phyloP scores from a whole-genome alignment of 2,113 vertebrate genomes.

The Lepus americanus region DNA sequence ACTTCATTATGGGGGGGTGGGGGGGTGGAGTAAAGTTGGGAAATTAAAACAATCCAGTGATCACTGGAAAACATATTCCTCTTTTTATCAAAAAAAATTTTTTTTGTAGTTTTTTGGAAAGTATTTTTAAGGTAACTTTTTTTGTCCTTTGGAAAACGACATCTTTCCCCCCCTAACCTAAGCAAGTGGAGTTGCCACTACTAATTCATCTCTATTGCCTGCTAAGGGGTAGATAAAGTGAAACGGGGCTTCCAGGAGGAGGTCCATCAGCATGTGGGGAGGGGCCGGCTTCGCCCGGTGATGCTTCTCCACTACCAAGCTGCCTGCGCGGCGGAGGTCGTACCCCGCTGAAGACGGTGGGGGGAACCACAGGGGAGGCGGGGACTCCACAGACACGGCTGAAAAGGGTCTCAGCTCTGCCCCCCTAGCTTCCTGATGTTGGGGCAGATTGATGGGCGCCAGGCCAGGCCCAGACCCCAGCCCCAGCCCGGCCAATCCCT shows the following conservation, averaged over 20 bases:
- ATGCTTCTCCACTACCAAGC: conserved; percentile 64
- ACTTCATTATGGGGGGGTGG: neutral
- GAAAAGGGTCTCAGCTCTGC: neutral
- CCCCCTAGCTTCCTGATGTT: conserved; percentile 14
- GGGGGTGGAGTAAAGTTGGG: too few species aligned
- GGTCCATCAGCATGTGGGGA: conserved; percentile 74
- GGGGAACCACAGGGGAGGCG: neutral
- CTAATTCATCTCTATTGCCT: conserved; percentile 90
- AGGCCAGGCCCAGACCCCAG: neutral
- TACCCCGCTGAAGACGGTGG: neutral
- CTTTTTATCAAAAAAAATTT: neutral
- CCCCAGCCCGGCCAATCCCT: neutral
- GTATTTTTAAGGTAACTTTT: conserved; percentile 81
- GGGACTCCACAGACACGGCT: conserved; percentile 61
- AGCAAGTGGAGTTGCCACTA: conserved; percentile 94
- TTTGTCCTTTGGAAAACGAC: conserved; percentile 92
- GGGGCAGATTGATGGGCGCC: neutral
- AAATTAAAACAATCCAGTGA: conserved; percentile 75
- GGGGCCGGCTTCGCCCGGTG: conserved; percentile 48
- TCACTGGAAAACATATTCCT: conserved; percentile 76
- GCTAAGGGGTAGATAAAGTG: conserved; percentile 97
- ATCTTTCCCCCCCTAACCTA: conserved; percentile 91
- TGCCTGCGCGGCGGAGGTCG: conserved; percentile 27
- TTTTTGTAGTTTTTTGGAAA: conserved; percentile 80
- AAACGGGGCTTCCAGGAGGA: conserved; percentile 82